Base-by-base conservation (phyloP, 1,140 invertebrate species). In the Lutraria rhynchaena region DNA sequence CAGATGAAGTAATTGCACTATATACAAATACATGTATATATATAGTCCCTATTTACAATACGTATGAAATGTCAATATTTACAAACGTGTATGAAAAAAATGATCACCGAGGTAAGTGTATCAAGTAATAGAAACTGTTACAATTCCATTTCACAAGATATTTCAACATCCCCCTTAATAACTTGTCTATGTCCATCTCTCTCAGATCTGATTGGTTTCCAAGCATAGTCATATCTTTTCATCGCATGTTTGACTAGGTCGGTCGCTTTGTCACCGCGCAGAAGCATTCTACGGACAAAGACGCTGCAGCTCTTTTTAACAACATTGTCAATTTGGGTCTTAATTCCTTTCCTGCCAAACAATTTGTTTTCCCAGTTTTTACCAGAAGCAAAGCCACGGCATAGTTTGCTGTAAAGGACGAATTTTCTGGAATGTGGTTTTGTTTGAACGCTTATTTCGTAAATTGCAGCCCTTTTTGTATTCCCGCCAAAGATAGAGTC, bases 151-250 rank as follows among this genome's bases (percentile, higher is more conserved):
- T 67, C 49, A 9, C 29, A 51, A 5, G 77, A 81, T 9, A 81
- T 81, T 37, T 71, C 53, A 27, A 71, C 51, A 17, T 35, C 55
- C 24, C 31, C 57, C 46, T 71, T 81, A 22, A 37, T 69, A 24
- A 81, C 77, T 22, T 17, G 15, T 61, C 77, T 57, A n/a, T 81
- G 77, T 61, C 37, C 55, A 35, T 35, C 19, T 51, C 65, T 44
- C 1, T 27, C 29, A 31, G 51, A 46, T 1, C 44, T 41, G 1
- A 69, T 7, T 46, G 27, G 51, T 22, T 61, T 57, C 77, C 77
- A 81, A 19, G 77, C 77, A 70, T 70, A 81, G 49, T 81, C 77
- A 33, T 81, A 81, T n/a, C 67, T 81, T 17, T 17, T 46, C 24
- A 60, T 17, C 17, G 65, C 53, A 27, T 69, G 4, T 15, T 31